Evolutionary conservation across 1,140 invertebrate genomes (phyloP).

Genomic region (Acarapis woodi): DNA sequence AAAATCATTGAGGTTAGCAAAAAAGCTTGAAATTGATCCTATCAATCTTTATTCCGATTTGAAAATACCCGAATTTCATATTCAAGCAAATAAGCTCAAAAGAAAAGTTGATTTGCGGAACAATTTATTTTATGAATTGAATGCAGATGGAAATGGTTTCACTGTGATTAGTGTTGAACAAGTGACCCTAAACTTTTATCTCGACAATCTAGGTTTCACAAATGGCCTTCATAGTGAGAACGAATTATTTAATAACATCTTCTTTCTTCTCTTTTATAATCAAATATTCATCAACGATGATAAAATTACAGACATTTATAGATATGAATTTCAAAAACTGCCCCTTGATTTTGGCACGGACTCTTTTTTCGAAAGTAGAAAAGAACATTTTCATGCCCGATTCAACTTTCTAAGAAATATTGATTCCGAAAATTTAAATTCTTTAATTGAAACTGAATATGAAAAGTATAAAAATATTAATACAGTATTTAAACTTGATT

Average conservation of each 20-base stretch:
- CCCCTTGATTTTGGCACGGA: no score
- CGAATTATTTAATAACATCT: no score
- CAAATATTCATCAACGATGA: no score
- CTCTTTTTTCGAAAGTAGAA: neutral
- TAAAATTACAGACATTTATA: no score
- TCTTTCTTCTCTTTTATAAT: no score
- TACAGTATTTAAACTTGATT: constrained; percentile 4
- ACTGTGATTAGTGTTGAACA: no score
- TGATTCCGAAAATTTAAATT: constrained; percentile 7
- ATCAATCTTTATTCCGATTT: neutral
- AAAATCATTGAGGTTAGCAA: constrained; percentile 18
- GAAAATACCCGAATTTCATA: constrained; percentile 3
- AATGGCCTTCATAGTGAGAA: no score
- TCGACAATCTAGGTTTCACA: no score
- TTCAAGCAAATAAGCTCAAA: no score
- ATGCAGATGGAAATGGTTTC: constrained; percentile 12
- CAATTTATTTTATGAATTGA: constrained; percentile 5
- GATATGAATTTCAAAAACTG: no score
- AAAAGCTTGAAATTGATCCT: constrained; percentile 4
- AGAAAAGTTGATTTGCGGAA: constrained; percentile 2
- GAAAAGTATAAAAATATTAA: neutral
- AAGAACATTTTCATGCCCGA: neutral
- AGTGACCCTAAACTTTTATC: no score
- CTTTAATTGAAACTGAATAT: constrained; percentile 4
- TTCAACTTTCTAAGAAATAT: constrained; percentile 1